Evolutionary conservation across 2,888 invertebrate genomes (phyloP), one percentile per base, ranked within the genome.

Genomic region (Drosophila formosana): DNA sequence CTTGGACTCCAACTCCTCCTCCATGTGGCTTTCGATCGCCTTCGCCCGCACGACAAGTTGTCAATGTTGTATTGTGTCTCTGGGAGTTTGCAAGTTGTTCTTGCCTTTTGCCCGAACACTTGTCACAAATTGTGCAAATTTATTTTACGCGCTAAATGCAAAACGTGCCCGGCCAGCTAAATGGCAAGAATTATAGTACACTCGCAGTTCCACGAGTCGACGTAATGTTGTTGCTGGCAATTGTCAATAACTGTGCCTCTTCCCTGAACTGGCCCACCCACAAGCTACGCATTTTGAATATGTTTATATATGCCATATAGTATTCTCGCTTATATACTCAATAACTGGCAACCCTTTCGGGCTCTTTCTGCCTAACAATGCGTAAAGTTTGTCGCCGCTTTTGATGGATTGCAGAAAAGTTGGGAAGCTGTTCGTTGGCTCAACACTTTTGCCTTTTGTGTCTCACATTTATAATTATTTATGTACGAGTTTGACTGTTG

Each of bases 111-210:
- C 66, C 43, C 72, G 77, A 82, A 85, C 88, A 85, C 88, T 85
- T 85, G 84, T 85, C 85, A 82, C 83, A 85, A 85, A 85, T 88
- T 85, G 88, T 82, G 87, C 83, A 85, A 88, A 85, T 88, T 85
- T 85, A 88, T 88, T 82, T 85, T 85, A 85, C 82, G 81, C 86
- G 81, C 88, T 84, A 87, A 88, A 88, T 84, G 85, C 85, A 81
- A 85, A 83, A 86, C 86, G 86, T 86, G 86, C 80, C 78, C 72
- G 74, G 87, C 82, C 86, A 86, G 80, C 76, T 83, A 82, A 86
- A 86, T 86, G 88, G 72, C 76, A 82, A 77, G 77, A 83, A 86
- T 86, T 88, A n/a, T n/a, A n/a, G n/a, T n/a, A 82, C 69, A 70
- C 73, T 66, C 51, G 46, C 55, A 55, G 46, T 46, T 57, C 57